phyloP scores from a whole-genome alignment of 2,888 invertebrate genomes.

The Eurois occulta region DNA sequence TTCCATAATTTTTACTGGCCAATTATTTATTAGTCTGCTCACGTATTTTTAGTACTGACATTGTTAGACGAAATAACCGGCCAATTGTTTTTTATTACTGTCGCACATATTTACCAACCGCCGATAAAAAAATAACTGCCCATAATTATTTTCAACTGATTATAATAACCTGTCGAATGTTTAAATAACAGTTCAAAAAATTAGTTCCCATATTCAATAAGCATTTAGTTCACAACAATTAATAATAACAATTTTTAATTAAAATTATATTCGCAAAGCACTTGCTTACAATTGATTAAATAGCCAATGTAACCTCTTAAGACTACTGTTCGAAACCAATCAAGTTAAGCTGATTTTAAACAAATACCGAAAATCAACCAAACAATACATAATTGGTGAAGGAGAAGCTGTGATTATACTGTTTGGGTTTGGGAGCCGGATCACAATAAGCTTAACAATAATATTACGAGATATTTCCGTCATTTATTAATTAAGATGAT shows the following conservation, averaged over 20 bases:
- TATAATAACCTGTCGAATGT: no score
- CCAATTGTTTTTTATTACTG: no score
- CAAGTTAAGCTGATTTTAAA: constrained; percentile 62
- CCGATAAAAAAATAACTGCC: no score
- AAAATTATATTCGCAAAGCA: background rate
- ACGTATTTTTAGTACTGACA: no score
- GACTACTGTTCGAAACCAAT: constrained; percentile 59
- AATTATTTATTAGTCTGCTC: no score
- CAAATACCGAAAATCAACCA: constrained; percentile 55
- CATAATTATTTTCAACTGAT: no score
- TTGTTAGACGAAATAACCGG: no score
- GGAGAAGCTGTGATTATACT: constrained; percentile 60
- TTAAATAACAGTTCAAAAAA: no score
- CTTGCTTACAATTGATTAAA: constrained; percentile 18
- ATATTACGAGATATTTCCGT: constrained; percentile 59
- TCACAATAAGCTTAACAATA: constrained; percentile 65
- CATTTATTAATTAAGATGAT: constrained; percentile 61
- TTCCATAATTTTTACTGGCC: no score
- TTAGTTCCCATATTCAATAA: no score
- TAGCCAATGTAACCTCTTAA: constrained; percentile 35
- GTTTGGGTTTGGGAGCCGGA: constrained; percentile 60
- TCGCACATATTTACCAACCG: no score
- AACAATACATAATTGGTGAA: constrained; percentile 62
- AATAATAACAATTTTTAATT: constrained; percentile 9
- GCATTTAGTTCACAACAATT: background rate